Evolutionary conservation across 2,888 invertebrate genomes (phyloP).

Genomic region (Minunthozetes semirufus): DNA sequence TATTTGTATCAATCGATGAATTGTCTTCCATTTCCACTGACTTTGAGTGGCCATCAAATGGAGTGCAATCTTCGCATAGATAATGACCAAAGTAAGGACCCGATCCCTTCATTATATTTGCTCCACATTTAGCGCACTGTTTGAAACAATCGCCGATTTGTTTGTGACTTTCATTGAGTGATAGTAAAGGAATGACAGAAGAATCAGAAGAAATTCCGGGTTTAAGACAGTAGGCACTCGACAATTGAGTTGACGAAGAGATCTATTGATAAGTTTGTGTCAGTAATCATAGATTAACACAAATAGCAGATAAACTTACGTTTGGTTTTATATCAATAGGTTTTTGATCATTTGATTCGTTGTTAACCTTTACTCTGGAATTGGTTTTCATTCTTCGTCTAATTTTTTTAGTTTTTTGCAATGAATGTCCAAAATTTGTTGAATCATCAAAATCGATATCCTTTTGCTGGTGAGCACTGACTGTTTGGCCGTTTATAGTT

Average conservation of each 20-base stretch:
- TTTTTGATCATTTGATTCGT: not conserved
- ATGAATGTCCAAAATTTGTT: not conserved
- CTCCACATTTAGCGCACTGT: conserved; percentile 35
- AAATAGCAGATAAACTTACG: not conserved
- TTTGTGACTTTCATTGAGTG: not conserved
- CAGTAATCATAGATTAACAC: not conserved
- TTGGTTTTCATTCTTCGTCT: not conserved
- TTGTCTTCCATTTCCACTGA: not conserved
- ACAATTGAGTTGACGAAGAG: not conserved
- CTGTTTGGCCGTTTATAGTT: not conserved
- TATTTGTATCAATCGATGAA: not conserved
- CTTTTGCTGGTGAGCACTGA: not conserved
- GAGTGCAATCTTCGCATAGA: conserved; percentile 22
- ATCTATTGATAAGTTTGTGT: not conserved
- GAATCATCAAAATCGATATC: not conserved
- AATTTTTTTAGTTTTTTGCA: not conserved
- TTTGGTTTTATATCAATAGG: not conserved
- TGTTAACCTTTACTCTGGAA: not conserved
- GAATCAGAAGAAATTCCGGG: not conserved
- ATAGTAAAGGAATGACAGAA: not conserved
- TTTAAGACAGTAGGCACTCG: not conserved
- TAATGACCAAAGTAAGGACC: conserved; percentile 29
- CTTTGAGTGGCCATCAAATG: not conserved
- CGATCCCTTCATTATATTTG: conserved; percentile 8
- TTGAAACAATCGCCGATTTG: not conserved